phyloP scores from a whole-genome alignment of 1,140 invertebrate species.

The Oryctes rhinoceros region DNA sequence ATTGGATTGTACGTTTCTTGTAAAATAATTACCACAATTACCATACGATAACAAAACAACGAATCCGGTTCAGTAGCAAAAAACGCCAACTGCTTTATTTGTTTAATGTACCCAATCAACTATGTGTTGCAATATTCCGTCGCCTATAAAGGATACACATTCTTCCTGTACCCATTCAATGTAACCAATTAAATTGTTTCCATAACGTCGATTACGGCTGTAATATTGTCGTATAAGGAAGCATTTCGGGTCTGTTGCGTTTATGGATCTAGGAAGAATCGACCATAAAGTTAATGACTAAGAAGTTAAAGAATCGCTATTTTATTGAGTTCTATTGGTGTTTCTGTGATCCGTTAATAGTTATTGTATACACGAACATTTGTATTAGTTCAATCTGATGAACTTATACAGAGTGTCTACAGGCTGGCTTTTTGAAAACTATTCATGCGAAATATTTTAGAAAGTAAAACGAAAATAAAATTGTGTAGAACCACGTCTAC shows the following conservation, averaged over 20 bases:
- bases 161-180: background rate
- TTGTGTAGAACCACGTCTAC: too few species aligned
- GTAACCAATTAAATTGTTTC: background rate
- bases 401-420: too few species aligned
- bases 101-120: background rate
- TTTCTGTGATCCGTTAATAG: too few species aligned
- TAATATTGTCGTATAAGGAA: background rate
- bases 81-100: background rate
- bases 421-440: too few species aligned
- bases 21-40: slow-evolving; percentile 14
- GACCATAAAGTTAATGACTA: too few species aligned
- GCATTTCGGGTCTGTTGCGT: background rate
- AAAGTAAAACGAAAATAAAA: too few species aligned
- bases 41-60: background rate
- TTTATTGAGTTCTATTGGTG: too few species aligned
- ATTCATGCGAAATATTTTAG: too few species aligned
- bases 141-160: background rate
- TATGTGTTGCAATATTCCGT: background rate
- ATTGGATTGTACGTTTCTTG: background rate
- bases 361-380: too few species aligned
- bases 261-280: too few species aligned
- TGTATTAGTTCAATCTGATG: too few species aligned
- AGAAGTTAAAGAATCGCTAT: too few species aligned
- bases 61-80: background rate
- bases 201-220: background rate